A percentile compares a stretch with the other conserved stretches of the same genome.
Conservation (phyloP, 2,888 invertebrate genomes). For the Candidula unifasciata region DNA sequence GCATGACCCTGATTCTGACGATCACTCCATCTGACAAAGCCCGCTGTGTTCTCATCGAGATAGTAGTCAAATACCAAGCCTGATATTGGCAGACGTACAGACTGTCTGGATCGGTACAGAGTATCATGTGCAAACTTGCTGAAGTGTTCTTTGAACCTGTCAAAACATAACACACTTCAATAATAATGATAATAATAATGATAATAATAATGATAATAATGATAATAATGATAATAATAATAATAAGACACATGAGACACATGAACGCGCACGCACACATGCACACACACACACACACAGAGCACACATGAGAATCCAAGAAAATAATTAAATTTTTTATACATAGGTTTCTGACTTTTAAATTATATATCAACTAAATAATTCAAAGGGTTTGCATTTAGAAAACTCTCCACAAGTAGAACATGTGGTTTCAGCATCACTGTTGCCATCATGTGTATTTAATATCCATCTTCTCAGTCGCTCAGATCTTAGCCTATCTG, state of each 20-base stretch:
- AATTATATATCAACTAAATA: no score
- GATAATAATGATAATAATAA: neutral
- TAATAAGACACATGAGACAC: neutral
- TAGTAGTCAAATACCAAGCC: slow-evolving; percentile 74
- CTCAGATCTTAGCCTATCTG: no score
- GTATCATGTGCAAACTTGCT: slow-evolving; percentile 73
- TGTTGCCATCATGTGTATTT: no score
- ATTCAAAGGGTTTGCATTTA: no score
- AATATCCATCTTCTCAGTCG: no score
- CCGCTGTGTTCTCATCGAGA: slow-evolving; percentile 67
- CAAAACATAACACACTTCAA: slow-evolving; percentile 13
- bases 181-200: neutral
- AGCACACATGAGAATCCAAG: no score
- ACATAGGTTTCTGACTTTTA: no score
- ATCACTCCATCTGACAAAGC: slow-evolving; percentile 72
- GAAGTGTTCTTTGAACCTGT: slow-evolving; percentile 71
- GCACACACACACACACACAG: no score
- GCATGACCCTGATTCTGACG: slow-evolving; percentile 66
- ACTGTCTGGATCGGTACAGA: slow-evolving; percentile 71
- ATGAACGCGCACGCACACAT: neutral
- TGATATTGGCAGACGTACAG: slow-evolving; percentile 68
- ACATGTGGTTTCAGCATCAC: no score
- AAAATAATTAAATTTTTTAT: no score
- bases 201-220: neutral
- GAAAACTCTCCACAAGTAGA: no score